These are phyloP conservation scores for Brachyhypopomus gauderio DNA, from an alignment of 2,113 vertebrate species.

Conservation along the genomic window DNA sequence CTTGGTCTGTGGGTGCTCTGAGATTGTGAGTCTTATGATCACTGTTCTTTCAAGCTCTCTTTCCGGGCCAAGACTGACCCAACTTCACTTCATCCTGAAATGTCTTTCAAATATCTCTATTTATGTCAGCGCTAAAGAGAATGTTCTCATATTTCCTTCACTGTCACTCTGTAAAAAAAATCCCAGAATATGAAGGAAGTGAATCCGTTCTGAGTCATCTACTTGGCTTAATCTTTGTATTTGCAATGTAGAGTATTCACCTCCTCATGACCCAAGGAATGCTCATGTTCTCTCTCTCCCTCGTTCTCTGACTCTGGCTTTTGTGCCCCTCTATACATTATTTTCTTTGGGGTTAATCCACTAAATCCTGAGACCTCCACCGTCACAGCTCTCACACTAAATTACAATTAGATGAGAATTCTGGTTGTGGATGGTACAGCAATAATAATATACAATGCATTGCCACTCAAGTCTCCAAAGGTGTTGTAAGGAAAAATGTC, in stretches of 20 bases:
- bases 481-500: not conserved
- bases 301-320: not conserved
- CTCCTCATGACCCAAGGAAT: constrained; percentile 19
- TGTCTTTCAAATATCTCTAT: constrained; percentile 11
- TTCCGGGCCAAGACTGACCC: not conserved
- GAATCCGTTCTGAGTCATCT: constrained; percentile 13
- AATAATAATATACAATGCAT: constrained; percentile 16
- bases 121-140: not conserved
- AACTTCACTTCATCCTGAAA: constrained; percentile 11
- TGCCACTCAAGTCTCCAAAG: not conserved
- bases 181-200: constrained; percentile 8
- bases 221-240: constrained; percentile 1
- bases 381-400: not conserved
- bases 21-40: not conserved
- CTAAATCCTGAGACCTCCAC: constrained; percentile 10
- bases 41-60: not conserved
- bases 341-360: constrained; percentile 19
- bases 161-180: not conserved
- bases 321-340: not conserved
- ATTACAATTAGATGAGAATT: not conserved
- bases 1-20: not conserved
- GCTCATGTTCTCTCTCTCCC: not conserved
- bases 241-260: not conserved
- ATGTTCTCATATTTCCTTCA: not conserved
- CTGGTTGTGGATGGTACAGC: not conserved